Evolutionary conservation across 2,797 vertebrate species (phyloP).

Genomic region (Scyliorhinus canicula): DNA sequence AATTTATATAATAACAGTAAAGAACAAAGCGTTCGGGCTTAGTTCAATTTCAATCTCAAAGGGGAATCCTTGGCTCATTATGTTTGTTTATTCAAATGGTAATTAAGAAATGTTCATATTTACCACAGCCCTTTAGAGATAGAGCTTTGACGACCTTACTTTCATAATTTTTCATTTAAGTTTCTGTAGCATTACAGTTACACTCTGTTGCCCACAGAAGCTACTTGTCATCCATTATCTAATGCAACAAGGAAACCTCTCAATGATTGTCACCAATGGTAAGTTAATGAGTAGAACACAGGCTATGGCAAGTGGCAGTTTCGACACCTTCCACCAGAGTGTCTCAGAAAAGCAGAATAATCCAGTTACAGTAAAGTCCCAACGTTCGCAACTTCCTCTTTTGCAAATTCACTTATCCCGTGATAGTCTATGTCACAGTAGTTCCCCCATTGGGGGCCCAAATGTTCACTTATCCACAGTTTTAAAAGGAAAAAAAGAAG

Average conservation of each 20-base stretch:
- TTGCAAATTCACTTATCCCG: too few species aligned
- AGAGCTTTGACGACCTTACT: background rate
- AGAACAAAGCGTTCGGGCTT: background rate
- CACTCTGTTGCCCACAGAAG: background rate
- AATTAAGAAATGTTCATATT: background rate
- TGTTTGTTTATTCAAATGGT: background rate
- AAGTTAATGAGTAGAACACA: background rate
- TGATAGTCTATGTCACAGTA: too few species aligned
- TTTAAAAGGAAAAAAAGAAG: too few species aligned
- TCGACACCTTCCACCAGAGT: background rate
- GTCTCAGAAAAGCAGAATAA: background rate
- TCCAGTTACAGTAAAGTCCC: background rate
- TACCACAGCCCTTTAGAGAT: background rate
- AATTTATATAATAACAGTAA: background rate
- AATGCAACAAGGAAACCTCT: background rate
- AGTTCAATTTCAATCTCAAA: constrained; percentile 19
- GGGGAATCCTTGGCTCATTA: background rate
- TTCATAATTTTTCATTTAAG: background rate
- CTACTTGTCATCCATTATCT: background rate
- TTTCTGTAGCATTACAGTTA: background rate
- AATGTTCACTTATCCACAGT: too few species aligned
- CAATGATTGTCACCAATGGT: background rate
- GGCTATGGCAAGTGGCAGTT: background rate
- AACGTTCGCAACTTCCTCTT: too few species aligned
- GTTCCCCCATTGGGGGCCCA: too few species aligned